Evolutionary conservation across 2,888 invertebrate genomes (phyloP).

Genomic region (Drosophila macrospina): DNA sequence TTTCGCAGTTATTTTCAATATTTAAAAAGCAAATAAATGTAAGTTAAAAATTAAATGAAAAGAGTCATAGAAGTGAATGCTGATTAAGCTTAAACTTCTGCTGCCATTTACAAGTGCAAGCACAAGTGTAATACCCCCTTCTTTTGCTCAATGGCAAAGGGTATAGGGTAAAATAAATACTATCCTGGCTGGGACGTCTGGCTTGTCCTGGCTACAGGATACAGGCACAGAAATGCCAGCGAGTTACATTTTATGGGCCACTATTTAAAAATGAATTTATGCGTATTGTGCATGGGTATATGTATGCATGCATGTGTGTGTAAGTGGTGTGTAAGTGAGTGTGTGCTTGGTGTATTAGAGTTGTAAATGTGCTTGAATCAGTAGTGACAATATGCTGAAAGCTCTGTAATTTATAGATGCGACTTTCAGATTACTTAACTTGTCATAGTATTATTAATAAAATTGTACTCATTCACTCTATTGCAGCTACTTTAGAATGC

Average conservation of each 20-base stretch:
- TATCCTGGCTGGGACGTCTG: not conserved
- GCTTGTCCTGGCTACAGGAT: not conserved
- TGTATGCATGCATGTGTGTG: not conserved
- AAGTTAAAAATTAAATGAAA: too few species aligned
- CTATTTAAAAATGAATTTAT: conserved; percentile 65
- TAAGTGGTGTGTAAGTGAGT: conserved; percentile 1
- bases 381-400: conserved; percentile 49
- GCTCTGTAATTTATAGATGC: conserved; percentile 43
- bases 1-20: too few species aligned
- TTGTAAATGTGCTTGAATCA: conserved; percentile 36
- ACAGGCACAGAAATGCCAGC: conserved; percentile 5
- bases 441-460: not conserved
- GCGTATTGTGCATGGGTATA: conserved; percentile 16
- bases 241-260: conserved; percentile 39
- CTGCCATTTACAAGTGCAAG: too few species aligned
- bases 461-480: not conserved
- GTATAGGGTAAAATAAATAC: conserved; percentile 5
- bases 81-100: not conserved
- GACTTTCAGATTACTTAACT: not conserved
- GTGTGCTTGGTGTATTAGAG: conserved; percentile 15
- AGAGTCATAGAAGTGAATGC: not conserved
- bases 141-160: not conserved
- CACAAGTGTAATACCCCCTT: not conserved
- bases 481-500: conserved; percentile 5
- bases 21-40: too few species aligned